Evolutionary conservation across 2,113 vertebrate species (phyloP), one percentile per base, ranked within the genome.

Genomic region (Lasiurus cinereus): DNA sequence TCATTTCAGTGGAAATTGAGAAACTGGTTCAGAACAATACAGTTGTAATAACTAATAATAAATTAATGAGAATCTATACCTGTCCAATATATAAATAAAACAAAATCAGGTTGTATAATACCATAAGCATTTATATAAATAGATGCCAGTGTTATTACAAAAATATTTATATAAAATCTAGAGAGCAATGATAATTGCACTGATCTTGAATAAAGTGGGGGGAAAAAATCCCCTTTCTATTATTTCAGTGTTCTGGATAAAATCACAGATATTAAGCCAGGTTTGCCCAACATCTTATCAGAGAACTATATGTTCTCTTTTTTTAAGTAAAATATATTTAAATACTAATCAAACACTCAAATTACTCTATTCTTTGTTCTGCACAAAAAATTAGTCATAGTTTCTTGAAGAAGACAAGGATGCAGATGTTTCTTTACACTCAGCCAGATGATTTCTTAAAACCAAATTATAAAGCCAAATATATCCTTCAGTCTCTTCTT

Each of bases 301-400:
- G 46, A 92, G 56, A 96, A 87, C 73, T 90, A 64, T 64, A 83
- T 79, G 52, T 94, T 95, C 83, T 72, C 29, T 86, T 94, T 90
- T 90, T 90, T 4, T 24, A 93, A 96, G 56, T 73, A 39, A 96
- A 96, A 95, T 95, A 79, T 85, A 22, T 94, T 88, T 82, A 36
- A 86, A 82, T 94, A 54, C 15, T 46, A 69, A 83, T 66, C 82
- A 91, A 84, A 95, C 73, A 88, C 31, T 88, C 82, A 91, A 92
- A 94, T 96, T 96, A 83, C 43, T 83, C 69, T 78, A 74, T 92
- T 95, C 90, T 96, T 96, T 96, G 74, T 89, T 96, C 59, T 90
- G 59, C 13, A 79, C 33, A 43, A 93, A 93, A 93, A 93, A 96
- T 91, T 93, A 89, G 36, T 22, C 64, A 83, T 48, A 83, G 73